Base-by-base conservation (phyloP, 2,113 vertebrate species). In the Oceanodroma tethys region DNA sequence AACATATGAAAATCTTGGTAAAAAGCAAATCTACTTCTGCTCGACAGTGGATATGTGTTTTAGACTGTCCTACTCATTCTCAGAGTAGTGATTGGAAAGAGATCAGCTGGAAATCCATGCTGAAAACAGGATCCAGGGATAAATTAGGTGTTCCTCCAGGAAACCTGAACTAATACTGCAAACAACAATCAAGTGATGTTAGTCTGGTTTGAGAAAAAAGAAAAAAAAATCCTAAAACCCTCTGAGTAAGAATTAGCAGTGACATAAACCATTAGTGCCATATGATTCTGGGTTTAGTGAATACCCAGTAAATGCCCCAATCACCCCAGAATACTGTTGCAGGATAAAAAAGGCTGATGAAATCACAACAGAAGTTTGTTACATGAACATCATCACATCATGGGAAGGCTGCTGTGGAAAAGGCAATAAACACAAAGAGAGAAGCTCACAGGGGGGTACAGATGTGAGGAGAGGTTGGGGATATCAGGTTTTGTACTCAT, bases 1-100 rank as follows among this genome's bases (percentile, higher is more conserved):
- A 90, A 97, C 95, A 97, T 48, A 91, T 26, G 19, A 83, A 76
- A 92, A 67, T 56, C 50, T 97, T 20, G 23, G 58, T 75, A 92
- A 95, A 79, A 94, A 30, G n/a, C 34, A 93, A 66, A 71, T 83
- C 90, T 81, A 90, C 45, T 56, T 86, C 68, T 68, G 43, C 42
- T 86, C 3, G 2, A 29, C 5, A 38, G 42, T 56, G 42, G 83
- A 10, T 59, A 55, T 23, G 20, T 68, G 45, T 59, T 91, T 96
- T 56, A 81, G 36, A n/a, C 25, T 82, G 43, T 52, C 34, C 47
- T 40, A 40, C 59, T 90, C 10, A 52, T 81, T 63, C 29, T 75
- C 43, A 85, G 88, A 84, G 25, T 20, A 74, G 47, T 32, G 48
- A 66, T 0, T 68, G 53, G 62, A 85, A 95, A 94, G 19, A 70